These are phyloP conservation scores for Eumeta japonica DNA, from an alignment of 1,140 invertebrate genomes.

Conservation along the genomic window DNA sequence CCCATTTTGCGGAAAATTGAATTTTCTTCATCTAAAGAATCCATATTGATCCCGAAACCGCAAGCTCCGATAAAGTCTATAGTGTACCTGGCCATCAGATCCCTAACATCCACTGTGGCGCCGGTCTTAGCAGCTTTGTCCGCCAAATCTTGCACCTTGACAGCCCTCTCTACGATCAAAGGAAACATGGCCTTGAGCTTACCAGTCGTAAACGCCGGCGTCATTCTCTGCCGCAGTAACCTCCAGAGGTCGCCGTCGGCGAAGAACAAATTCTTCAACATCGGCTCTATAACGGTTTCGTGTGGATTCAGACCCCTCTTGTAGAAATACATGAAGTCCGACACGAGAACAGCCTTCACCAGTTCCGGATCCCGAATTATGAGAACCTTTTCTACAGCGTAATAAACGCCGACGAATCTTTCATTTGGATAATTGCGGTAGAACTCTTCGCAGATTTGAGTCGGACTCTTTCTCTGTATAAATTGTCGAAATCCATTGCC, in stretches of 20 bases:
- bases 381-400: constrained; percentile 37
- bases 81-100: constrained; percentile 45
- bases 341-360: constrained; percentile 55
- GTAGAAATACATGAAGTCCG: constrained; percentile 60
- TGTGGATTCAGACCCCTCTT: constrained; percentile 15
- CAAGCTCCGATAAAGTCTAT: constrained; percentile 56
- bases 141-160: constrained; percentile 26
- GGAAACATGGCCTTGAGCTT: constrained; percentile 60
- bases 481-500: constrained; percentile 27
- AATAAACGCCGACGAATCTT: constrained; percentile 23
- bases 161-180: constrained; percentile 32
- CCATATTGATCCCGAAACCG: constrained; percentile 39
- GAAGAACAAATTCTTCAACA: constrained; percentile 28
- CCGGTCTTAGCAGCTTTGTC: constrained; percentile 10
- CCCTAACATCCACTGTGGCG: constrained; percentile 35
- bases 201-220: constrained; percentile 59
- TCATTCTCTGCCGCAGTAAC: constrained; percentile 55
- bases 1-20: constrained; percentile 37
- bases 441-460: constrained; percentile 17
- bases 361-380: constrained; percentile 59
- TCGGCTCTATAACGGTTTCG: constrained; percentile 27
- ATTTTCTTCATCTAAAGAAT: constrained; percentile 36
- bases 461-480: constrained; percentile 16
- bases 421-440: constrained; percentile 25
- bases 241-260: constrained; percentile 53